Conservation (phyloP, 2,797 vertebrate genomes). For the Geotria australis region DNA sequence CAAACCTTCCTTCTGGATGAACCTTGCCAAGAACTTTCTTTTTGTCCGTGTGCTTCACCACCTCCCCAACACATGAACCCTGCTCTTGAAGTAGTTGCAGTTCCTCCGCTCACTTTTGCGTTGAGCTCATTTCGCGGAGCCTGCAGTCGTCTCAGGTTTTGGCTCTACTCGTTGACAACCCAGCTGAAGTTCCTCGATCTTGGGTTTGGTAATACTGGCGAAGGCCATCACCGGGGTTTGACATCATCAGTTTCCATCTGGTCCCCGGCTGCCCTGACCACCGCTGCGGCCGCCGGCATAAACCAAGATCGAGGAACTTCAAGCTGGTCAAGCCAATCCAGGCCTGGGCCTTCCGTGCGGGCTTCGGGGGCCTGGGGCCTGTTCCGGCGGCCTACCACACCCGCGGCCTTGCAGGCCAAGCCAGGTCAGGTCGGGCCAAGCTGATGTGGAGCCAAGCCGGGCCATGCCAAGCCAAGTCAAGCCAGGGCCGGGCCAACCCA, state of each 20-base stretch:
- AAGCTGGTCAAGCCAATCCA: too few relatives aligned
- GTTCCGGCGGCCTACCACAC: too few relatives aligned
- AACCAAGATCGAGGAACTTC: too few relatives aligned
- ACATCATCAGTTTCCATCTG: conserved; percentile 76
- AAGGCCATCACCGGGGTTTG: conserved; percentile 63
- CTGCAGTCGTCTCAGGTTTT: conserved; percentile 73
- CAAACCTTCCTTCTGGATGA: conserved; percentile 88
- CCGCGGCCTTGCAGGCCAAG: too few relatives aligned
- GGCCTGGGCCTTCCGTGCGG: too few relatives aligned
- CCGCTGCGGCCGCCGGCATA: too few relatives aligned
- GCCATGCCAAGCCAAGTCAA: too few relatives aligned
- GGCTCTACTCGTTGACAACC: conserved; percentile 90
- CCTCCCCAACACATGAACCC: conserved; percentile 89
- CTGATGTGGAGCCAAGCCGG: too few relatives aligned
- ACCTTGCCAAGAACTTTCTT: conserved; percentile 98
- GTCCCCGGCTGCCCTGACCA: too few relatives aligned
- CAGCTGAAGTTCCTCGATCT: conserved; percentile 81
- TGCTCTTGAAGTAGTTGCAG: conserved; percentile 87
- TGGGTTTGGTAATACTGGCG: conserved; percentile 85
- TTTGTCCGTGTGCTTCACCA: conserved; percentile 95
- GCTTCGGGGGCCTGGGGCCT: too few relatives aligned
- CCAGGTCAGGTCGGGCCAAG: too few relatives aligned
- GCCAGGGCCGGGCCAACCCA: too few relatives aligned
- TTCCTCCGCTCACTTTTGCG: conserved; percentile 74
- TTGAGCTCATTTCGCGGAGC: conserved; percentile 90